A percentile compares a stretch with the other conserved stretches of the same genome.
phyloP scores from a whole-genome alignment of 2,797 vertebrate genomes.

The Parauchenoglanis punctatus region DNA sequence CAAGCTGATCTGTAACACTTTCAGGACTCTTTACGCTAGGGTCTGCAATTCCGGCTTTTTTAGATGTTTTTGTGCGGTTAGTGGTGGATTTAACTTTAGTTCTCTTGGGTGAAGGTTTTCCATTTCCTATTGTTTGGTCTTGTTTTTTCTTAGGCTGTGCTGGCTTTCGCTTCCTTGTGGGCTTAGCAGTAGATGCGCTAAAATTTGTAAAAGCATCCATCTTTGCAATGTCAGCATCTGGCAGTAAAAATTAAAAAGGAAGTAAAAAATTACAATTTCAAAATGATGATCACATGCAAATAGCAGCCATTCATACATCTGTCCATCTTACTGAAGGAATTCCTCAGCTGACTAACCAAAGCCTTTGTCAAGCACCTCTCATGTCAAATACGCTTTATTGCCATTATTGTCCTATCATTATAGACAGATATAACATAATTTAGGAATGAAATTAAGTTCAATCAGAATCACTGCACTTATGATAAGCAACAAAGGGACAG shows the following conservation, averaged over 20 bases:
- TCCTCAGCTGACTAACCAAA: background rate
- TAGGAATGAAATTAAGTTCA: background rate
- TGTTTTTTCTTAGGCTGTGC: conserved; percentile 17
- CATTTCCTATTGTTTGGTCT: conserved; percentile 13
- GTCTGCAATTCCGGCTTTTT: background rate
- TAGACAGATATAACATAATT: background rate
- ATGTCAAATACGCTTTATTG: background rate
- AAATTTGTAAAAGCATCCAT: conserved; percentile 68
- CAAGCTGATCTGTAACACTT: conserved; percentile 15
- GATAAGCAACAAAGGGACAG: background rate
- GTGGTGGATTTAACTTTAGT: background rate
- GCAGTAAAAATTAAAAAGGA: background rate
- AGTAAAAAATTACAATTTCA: background rate
- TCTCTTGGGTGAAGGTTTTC: conserved; percentile 13
- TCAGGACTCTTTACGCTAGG: background rate
- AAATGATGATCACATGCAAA: background rate
- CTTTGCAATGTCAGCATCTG: conserved; percentile 70
- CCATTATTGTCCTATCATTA: background rate
- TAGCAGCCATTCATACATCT: background rate
- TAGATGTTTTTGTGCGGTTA: conserved; percentile 5
- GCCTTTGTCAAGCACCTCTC: background rate
- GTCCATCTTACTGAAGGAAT: background rate
- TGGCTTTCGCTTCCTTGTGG: conserved; percentile 37
- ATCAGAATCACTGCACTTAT: background rate
- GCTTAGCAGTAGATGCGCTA: conserved; percentile 29